Conservation (phyloP, 2,797 vertebrate species). For the Sebastes umbrosus region DNA sequence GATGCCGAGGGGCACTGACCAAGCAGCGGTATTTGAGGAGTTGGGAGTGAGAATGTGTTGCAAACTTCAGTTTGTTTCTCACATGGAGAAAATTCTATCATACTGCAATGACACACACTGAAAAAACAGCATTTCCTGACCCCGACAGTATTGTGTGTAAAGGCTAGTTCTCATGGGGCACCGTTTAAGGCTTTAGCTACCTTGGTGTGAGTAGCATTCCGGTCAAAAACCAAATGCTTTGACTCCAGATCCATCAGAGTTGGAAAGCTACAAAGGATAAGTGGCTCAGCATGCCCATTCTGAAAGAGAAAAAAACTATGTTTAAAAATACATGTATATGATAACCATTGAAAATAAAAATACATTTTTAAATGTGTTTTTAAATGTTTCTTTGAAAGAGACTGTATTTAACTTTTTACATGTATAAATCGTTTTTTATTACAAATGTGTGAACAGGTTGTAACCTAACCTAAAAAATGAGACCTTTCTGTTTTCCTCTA, state of each 20-base stretch:
- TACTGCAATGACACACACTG: not conserved
- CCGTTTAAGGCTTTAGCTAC: constrained; percentile 21
- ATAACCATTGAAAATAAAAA: accelerated
- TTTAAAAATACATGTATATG: not conserved
- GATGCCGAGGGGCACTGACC: too few relatives aligned
- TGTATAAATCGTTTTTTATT: too few relatives aligned
- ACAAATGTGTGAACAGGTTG: accelerated
- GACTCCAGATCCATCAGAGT: constrained; percentile 61
- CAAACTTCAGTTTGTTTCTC: not conserved
- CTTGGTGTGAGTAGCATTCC: accelerated
- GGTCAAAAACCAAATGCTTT: constrained; percentile 50
- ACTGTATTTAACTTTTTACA: too few relatives aligned
- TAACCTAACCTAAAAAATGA: too few relatives aligned
- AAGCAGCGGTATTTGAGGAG: too few relatives aligned
- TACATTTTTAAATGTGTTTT: not conserved
- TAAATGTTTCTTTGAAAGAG: not conserved
- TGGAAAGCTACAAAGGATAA: constrained; percentile 56
- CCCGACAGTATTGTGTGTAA: not conserved
- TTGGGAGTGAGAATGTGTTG: not conserved
- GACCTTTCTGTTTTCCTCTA: too few relatives aligned
- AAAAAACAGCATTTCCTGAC: not conserved
- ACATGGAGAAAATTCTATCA: not conserved
- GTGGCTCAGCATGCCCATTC: not conserved
- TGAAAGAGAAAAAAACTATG: not conserved
- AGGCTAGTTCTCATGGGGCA: not conserved